phyloP scores from a whole-genome alignment of 2,797 vertebrate species.

The Acestrorhynchus altus region DNA sequence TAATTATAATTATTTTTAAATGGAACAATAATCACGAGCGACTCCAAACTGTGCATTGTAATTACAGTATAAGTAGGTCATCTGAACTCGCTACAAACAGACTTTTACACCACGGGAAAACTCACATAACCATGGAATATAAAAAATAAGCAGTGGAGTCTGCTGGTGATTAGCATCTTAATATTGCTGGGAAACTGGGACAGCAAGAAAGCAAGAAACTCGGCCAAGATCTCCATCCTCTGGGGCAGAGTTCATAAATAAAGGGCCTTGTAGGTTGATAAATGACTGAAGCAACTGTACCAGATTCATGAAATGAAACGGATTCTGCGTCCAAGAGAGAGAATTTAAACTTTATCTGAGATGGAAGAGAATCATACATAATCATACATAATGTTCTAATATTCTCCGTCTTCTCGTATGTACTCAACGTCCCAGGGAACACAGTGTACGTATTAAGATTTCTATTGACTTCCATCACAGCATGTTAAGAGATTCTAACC shows the following conservation, averaged over 20 bases:
- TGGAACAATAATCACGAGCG: background rate
- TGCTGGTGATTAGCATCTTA: constrained; percentile 38
- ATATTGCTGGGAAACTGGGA: constrained; percentile 12
- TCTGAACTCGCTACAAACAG: background rate
- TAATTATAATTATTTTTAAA: too few species aligned
- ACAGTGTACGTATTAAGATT: too few species aligned
- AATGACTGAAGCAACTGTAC: constrained; percentile 12
- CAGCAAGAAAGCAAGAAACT: background rate
- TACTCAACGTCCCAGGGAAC: background rate
- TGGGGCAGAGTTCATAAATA: constrained; percentile 10
- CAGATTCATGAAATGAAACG: constrained; percentile 7
- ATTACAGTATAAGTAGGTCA: too few species aligned
- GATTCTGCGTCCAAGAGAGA: background rate
- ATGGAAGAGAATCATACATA: background rate
- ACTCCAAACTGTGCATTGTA: background rate
- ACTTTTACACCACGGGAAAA: background rate
- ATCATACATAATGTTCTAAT: background rate
- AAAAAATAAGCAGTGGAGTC: constrained; percentile 7
- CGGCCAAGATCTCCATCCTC: constrained; percentile 25
- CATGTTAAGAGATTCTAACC: too few species aligned
- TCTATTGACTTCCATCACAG: too few species aligned
- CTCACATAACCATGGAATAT: constrained; percentile 27
- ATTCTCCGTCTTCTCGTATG: background rate
- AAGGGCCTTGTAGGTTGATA: constrained; percentile 22
- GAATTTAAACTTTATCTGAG: background rate